phyloP scores from a whole-genome alignment of 1,140 invertebrate genomes.

The Pantala flavescens region DNA sequence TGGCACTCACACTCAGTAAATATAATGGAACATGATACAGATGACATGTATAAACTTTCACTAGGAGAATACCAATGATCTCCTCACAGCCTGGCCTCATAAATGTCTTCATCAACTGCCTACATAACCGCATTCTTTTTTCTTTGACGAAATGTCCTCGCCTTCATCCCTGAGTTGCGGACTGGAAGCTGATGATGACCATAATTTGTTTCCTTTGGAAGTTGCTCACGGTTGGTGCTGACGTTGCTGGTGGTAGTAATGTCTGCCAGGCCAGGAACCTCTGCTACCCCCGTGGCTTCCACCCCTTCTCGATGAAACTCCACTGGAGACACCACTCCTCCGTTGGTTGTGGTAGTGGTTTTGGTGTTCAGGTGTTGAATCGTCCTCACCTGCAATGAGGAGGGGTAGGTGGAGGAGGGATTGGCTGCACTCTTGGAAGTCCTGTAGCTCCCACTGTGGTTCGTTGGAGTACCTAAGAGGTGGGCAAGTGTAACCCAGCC shows the following conservation, averaged over 20 bases:
- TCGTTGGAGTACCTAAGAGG: background rate
- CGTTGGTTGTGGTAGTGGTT: constrained; percentile 4
- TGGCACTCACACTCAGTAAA: background rate
- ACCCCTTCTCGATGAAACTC: background rate
- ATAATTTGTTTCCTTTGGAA: background rate
- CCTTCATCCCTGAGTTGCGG: constrained; percentile 6
- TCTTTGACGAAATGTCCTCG: constrained; percentile 1
- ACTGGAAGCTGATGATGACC: background rate
- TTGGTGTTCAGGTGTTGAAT: background rate
- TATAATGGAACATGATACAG: background rate
- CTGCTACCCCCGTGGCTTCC: background rate
- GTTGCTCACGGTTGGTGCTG: background rate
- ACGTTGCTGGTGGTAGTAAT: background rate
- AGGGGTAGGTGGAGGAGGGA: constrained; percentile 1
- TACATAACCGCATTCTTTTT: background rate
- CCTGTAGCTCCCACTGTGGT: background rate
- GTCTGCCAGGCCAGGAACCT: constrained; percentile 1
- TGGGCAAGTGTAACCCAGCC: background rate
- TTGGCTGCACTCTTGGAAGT: constrained; percentile 1
- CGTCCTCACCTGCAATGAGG: constrained; percentile 2
- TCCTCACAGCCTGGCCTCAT: background rate
- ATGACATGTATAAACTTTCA: background rate
- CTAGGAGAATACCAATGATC: background rate
- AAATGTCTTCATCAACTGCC: background rate
- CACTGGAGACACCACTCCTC: background rate